These are phyloP conservation scores for Pachycephala philippinensis DNA, from an alignment of 2,113 vertebrate species.

Conservation along the genomic window DNA sequence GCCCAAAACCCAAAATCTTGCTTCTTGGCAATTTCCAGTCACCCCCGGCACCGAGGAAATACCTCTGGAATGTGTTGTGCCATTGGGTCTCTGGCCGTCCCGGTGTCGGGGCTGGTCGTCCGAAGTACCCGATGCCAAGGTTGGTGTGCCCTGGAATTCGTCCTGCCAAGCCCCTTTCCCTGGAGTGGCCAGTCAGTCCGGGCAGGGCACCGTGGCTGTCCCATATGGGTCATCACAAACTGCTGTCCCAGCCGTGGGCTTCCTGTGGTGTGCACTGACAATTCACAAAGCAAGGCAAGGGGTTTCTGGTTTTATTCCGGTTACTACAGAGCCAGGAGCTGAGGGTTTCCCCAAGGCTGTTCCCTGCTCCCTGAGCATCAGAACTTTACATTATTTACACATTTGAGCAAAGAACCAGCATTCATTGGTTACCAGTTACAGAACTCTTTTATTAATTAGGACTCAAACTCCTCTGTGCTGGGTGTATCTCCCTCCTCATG, in stretches of 20 bases:
- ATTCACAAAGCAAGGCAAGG: background rate
- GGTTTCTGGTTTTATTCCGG: background rate
- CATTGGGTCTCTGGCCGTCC: fast-evolving
- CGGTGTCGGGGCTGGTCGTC: fast-evolving
- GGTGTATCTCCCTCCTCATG: background rate
- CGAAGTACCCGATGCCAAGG: fast-evolving
- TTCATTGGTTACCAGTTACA: too few relatives aligned
- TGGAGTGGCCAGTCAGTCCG: fast-evolving
- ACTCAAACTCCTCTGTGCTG: background rate
- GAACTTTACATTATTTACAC: background rate
- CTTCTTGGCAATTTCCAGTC: background rate
- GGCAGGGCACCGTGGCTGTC: background rate
- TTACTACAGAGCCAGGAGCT: background rate
- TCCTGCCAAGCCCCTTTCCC: background rate
- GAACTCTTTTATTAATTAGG: background rate
- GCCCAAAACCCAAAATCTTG: background rate
- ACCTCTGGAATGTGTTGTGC: background rate
- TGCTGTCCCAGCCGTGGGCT: background rate
- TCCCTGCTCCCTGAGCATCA: background rate
- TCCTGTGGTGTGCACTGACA: background rate
- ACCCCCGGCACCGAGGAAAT: fast-evolving
- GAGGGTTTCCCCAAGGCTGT: background rate
- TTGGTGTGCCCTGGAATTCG: fast-evolving
- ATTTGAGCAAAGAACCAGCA: background rate
- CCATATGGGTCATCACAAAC: background rate